Evolutionary conservation across 2,888 invertebrate species (phyloP), one percentile per base, ranked within the genome.

Genomic region (Listrodromus nycthemerus): DNA sequence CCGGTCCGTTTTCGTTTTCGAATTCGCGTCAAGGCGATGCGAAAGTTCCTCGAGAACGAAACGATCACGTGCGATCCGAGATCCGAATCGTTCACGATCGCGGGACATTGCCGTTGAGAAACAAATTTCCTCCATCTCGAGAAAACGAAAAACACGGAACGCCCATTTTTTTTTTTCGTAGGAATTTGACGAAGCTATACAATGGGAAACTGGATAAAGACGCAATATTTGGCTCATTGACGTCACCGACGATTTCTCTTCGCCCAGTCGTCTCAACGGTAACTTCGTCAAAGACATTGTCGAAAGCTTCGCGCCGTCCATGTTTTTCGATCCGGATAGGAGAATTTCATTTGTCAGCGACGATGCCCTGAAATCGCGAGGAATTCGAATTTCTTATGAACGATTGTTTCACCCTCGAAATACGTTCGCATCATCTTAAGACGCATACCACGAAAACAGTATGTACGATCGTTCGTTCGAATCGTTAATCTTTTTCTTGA

Each of bases 401-500:
- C 27, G 27, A 58, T 24, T 16, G 24, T 58, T 58, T 27, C 1
- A 27, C 58, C 58, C 21, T 58, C 58, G 58, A 58, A 58, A 27
- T 27, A 58, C 58, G 16, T 27, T 58, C 24, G 16, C 21, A 24
- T 24, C 27, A 24, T 58, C 58, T 58, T 24, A 27, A 24, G 24
- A 24, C 63, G 63, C 37, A 77, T 66, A 71, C 27, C 55, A 52
- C 69, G 61, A 74, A 78, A 48, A 27, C 21, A 45, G n/a, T 30
- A 55, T 65, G 48, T 30, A 45, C 69, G n/a, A 61, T 76, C 48
- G 37, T 63, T 70, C 21, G 65, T 74, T 77, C 55, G 52, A 58
- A 24, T 66, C 70, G 37, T 65, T 16, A 19, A 75, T 37, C 61
- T 33, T 65, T 67, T 78, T 78, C 58, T 63, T 50, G 58, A 79